Conservation (phyloP, 2,797 vertebrate genomes). For the Brachyrhaphis roseni region DNA sequence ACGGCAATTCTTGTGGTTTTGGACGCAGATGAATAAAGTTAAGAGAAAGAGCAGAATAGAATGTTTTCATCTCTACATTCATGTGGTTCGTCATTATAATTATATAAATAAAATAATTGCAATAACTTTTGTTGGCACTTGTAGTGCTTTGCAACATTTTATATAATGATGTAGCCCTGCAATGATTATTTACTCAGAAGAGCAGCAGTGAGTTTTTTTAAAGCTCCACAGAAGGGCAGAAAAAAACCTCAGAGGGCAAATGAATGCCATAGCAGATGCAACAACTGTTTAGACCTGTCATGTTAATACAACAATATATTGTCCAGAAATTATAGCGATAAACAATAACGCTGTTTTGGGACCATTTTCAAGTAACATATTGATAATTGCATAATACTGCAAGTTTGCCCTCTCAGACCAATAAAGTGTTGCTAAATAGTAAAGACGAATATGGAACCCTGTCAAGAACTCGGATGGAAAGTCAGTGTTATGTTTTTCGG, state of each 20-base stretch:
- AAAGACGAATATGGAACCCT: background rate
- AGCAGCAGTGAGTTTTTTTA: background rate
- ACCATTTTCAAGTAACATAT: no score
- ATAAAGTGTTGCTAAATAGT: background rate
- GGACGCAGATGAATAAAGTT: background rate
- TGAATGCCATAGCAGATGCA: background rate
- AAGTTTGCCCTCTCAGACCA: no score
- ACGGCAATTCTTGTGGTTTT: background rate
- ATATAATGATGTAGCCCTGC: background rate
- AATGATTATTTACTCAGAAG: background rate
- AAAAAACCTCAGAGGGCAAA: background rate
- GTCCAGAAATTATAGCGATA: no score
- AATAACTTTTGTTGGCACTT: background rate
- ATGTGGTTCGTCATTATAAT: background rate
- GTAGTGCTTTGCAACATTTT: background rate
- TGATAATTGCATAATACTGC: no score
- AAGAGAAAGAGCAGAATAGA: background rate
- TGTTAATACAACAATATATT: no score
- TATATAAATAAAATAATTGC: background rate
- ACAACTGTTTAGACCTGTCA: background rate
- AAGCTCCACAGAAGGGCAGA: background rate
- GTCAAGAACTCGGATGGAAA: background rate
- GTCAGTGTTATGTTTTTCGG: background rate
- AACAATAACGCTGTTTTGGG: no score
- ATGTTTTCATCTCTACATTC: background rate